Conservation (phyloP, 1,140 invertebrate genomes). For the Drosophila virilis region DNA sequence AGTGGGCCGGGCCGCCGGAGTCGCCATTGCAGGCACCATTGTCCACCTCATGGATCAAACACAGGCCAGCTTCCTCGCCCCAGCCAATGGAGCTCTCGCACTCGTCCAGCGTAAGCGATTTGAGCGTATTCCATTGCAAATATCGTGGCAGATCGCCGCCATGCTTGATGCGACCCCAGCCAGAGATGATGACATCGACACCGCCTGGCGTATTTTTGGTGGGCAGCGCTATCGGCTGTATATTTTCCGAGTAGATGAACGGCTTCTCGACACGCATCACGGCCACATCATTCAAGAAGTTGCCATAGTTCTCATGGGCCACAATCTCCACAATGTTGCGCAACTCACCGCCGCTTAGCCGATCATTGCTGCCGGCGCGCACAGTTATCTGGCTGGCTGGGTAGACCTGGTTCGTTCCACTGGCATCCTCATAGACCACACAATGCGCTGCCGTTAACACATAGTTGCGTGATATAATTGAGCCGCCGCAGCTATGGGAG, state of each 20-base stretch:
- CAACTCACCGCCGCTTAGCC: constrained; percentile 56
- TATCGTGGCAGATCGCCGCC: constrained; percentile 61
- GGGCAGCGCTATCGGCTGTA: constrained; percentile 77
- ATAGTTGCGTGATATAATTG: constrained; percentile 85
- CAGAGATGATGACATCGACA: constrained; percentile 78
- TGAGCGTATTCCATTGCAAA: constrained; percentile 67
- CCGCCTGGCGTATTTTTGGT: constrained; percentile 58
- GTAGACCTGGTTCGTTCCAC: not conserved
- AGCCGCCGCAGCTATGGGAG: constrained; percentile 86
- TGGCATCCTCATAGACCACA: constrained; percentile 36
- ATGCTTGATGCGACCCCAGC: constrained; percentile 85
- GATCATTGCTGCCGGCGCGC: constrained; percentile 61
- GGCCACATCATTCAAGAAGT: constrained; percentile 85
- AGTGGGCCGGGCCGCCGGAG: constrained; percentile 58
- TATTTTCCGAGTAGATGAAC: constrained; percentile 72
- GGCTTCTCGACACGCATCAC: constrained; percentile 81
- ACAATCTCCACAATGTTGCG: constrained; percentile 48
- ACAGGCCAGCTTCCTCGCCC: constrained; percentile 45
- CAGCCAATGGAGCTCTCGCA: constrained; percentile 47
- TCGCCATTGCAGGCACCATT: constrained; percentile 57
- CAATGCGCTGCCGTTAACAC: constrained; percentile 87
- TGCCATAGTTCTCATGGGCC: constrained; percentile 80
- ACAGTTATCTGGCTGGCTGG: constrained; percentile 32
- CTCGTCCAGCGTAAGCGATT: constrained; percentile 29
- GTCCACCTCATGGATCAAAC: constrained; percentile 50